Conservation (phyloP, 2,797 vertebrate genomes). For the Rallus crepitans region DNA sequence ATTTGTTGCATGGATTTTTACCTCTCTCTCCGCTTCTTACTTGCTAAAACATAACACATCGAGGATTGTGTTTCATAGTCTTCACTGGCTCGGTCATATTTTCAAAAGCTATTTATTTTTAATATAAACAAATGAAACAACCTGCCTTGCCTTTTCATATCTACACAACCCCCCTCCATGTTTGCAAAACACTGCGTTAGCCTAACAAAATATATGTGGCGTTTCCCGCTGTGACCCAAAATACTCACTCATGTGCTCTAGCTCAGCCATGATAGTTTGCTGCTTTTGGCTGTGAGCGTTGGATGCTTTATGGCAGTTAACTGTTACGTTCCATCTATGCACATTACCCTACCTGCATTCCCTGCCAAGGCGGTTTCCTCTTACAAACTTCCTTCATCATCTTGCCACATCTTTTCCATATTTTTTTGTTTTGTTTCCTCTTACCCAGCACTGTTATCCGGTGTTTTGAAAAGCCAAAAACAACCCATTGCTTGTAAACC, state of each 20-base stretch:
- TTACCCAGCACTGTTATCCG: not conserved
- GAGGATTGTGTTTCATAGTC: constrained; percentile 26
- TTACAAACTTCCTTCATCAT: constrained; percentile 2
- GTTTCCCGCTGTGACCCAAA: not conserved
- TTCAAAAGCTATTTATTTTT: constrained; percentile 43
- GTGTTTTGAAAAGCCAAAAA: not conserved
- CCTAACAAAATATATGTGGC: constrained; percentile 26
- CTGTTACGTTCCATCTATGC: not conserved
- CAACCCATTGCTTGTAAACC: not conserved
- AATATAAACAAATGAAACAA: constrained; percentile 31
- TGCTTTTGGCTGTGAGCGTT: not conserved
- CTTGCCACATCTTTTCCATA: not conserved
- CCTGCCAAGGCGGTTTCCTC: constrained; percentile 33
- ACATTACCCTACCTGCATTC: not conserved
- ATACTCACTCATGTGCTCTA: not conserved
- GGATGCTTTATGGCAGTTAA: not conserved
- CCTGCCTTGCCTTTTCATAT: not conserved
- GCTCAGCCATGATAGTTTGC: not conserved
- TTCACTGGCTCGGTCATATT: not conserved
- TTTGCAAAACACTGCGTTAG: constrained; percentile 35
- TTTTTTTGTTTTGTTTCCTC: not conserved
- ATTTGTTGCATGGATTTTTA: not conserved
- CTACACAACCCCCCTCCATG: not conserved
- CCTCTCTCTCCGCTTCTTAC: not conserved
- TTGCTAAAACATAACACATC: constrained; percentile 14